Conservation (phyloP, 2,113 vertebrate species). For the Ondatra zibethicus region DNA sequence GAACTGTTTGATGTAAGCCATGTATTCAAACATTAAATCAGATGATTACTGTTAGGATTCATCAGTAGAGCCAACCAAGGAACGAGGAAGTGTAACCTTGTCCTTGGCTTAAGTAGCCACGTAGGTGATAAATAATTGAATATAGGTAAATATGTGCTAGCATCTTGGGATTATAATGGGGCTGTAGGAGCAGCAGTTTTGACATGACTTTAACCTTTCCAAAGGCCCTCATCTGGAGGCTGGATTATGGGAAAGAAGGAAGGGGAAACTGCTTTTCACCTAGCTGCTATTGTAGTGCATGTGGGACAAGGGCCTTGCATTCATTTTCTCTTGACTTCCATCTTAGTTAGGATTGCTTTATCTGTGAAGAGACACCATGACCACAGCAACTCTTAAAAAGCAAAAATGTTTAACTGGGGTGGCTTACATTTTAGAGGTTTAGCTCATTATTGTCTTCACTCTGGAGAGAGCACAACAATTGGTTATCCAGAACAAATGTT, state of each 20-base stretch:
- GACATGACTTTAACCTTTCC: background rate
- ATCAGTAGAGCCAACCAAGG: background rate
- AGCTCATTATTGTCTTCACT: background rate
- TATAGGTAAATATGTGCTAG: background rate
- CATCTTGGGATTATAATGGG: background rate
- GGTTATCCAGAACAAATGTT: background rate
- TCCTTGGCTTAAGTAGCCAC: background rate
- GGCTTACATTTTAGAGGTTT: background rate
- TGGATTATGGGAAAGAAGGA: background rate
- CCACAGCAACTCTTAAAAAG: background rate
- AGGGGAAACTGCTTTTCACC: background rate
- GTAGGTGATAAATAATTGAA: background rate
- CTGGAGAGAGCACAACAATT: background rate
- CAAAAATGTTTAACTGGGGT: background rate
- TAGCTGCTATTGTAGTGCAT: background rate
- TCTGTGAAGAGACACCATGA: background rate
- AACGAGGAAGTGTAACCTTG: background rate
- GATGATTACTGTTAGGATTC: background rate
- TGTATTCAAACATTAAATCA: constrained; percentile 36
- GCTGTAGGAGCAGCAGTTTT: background rate
- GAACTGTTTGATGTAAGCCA: background rate
- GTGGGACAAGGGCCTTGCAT: background rate
- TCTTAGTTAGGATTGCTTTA: background rate
- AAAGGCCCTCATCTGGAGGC: background rate
- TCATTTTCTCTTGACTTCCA: background rate